Evolutionary conservation across 2,888 invertebrate genomes (phyloP).

Genomic region (Xanthorhoe designata): DNA sequence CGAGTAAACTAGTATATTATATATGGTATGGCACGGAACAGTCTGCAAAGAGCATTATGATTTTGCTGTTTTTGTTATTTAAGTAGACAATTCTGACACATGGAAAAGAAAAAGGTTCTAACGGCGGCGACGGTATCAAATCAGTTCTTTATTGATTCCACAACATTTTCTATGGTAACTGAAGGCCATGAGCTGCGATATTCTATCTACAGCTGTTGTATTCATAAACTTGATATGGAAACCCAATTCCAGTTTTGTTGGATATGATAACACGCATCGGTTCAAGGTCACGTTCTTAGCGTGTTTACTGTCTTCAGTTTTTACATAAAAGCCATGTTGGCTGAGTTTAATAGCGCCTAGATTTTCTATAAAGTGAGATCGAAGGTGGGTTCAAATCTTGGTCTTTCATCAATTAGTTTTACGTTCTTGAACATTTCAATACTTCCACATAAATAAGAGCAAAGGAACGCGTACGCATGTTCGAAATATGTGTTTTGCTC

Average conservation of each 20-base stretch:
- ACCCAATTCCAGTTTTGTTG: slow-evolving; percentile 44
- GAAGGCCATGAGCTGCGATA: slow-evolving; percentile 46
- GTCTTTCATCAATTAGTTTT: too few relatives aligned
- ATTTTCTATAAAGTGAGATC: slow-evolving; percentile 10
- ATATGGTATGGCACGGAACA: too few relatives aligned
- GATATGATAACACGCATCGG: slow-evolving; percentile 56
- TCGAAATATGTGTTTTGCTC: too few relatives aligned
- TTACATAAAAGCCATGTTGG: slow-evolving; percentile 5
- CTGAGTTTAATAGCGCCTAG: background rate
- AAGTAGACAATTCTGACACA: background rate
- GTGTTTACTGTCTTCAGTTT: slow-evolving; percentile 31
- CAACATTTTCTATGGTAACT: slow-evolving; percentile 24
- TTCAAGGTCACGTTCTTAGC: slow-evolving; percentile 52
- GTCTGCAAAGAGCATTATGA: too few relatives aligned
- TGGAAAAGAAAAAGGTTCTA: background rate
- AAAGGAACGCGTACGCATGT: too few relatives aligned
- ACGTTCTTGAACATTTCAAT: too few relatives aligned
- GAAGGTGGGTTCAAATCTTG: too few relatives aligned
- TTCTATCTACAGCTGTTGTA: slow-evolving; percentile 42
- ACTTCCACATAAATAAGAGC: too few relatives aligned
- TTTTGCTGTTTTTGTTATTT: background rate
- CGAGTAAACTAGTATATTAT: too few relatives aligned
- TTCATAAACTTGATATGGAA: slow-evolving; percentile 48
- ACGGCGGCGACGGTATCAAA: background rate
- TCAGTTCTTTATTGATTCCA: background rate